Evolutionary conservation across 1,140 invertebrate species (phyloP).

Genomic region (Drosophila tsacasi): DNA sequence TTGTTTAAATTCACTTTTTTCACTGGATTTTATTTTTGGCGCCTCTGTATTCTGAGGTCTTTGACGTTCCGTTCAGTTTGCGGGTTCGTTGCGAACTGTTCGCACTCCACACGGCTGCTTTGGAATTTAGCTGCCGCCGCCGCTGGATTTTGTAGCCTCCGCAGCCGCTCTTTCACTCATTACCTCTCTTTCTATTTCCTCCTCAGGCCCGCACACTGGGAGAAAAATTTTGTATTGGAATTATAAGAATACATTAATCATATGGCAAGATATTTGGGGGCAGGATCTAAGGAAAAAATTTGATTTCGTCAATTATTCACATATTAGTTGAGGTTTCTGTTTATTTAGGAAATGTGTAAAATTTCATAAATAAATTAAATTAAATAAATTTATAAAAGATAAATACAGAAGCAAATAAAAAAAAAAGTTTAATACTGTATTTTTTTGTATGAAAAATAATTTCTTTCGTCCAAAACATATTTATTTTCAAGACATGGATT

Average conservation of each 20-base stretch:
- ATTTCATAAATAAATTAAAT: too few relatives aligned
- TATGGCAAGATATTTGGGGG: neutral
- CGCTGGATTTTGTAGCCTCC: constrained; percentile 75
- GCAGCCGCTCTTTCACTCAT: constrained; percentile 23
- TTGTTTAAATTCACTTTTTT: constrained; percentile 36
- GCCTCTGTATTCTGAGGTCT: constrained; percentile 60
- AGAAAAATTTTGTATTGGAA: neutral
- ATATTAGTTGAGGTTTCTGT: neutral
- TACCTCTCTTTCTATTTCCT: constrained; percentile 23
- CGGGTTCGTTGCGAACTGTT: constrained; percentile 75
- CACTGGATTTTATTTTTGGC: constrained; percentile 58
- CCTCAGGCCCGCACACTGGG: neutral
- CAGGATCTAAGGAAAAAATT: neutral
- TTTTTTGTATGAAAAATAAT: too few relatives aligned
- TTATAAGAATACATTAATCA: too few relatives aligned
- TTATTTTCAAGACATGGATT: too few relatives aligned
- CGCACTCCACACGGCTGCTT: constrained; percentile 54
- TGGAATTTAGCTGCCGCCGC: constrained; percentile 64
- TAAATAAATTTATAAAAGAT: too few relatives aligned
- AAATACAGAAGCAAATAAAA: too few relatives aligned
- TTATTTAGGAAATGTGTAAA: too few relatives aligned
- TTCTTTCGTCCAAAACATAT: too few relatives aligned
- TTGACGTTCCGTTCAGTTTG: constrained; percentile 75
- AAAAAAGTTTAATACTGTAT: too few relatives aligned
- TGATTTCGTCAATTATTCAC: too few relatives aligned